Percentiles rank a stretch among this genome's conserved stretches.
These are phyloP conservation scores for Enteromius afrohamiltoni DNA, from an alignment of 2,797 vertebrate genomes.

Conservation along the genomic window DNA sequence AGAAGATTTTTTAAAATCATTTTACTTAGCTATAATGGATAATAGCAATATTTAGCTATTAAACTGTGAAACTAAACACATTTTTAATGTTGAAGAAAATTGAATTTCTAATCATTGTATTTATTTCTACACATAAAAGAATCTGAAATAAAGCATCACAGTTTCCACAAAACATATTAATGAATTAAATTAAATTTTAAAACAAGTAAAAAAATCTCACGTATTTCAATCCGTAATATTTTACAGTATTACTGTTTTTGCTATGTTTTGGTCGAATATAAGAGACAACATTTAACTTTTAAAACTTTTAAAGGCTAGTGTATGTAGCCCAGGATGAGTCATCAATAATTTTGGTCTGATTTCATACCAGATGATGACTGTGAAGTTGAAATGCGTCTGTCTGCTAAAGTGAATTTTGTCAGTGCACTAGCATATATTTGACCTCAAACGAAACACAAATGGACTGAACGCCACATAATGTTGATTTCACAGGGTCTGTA, in stretches of 20 bases:
- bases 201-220: too few species aligned
- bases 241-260: background rate
- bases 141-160: background rate
- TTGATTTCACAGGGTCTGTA: background rate
- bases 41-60: background rate
- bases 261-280: background rate
- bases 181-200: too few species aligned
- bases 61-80: background rate
- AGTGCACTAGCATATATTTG: background rate
- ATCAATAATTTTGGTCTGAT: background rate
- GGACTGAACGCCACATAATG: background rate
- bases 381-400: background rate
- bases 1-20: background rate
- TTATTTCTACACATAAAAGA: background rate
- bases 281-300: background rate
- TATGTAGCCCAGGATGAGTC: background rate
- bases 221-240: background rate
- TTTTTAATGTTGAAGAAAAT: background rate
- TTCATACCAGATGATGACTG: background rate
- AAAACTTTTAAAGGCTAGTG: background rate
- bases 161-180: background rate
- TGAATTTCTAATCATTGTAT: background rate
- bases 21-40: too few species aligned
- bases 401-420: background rate
- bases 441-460: background rate